phyloP scores from a whole-genome alignment of 2,113 vertebrate species.

The Apteryx owenii region DNA sequence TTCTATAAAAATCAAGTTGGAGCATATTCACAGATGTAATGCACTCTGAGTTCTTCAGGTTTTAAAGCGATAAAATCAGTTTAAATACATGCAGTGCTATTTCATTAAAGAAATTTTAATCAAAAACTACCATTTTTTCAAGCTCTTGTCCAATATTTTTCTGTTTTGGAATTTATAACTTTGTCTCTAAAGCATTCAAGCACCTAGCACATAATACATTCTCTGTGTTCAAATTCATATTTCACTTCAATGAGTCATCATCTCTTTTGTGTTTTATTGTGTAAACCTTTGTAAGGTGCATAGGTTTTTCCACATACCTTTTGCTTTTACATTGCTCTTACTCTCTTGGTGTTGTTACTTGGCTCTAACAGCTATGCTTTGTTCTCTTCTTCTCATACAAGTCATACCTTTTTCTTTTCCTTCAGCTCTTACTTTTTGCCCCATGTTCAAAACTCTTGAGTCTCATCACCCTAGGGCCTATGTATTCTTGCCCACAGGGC shows the following conservation, averaged over 20 bases:
- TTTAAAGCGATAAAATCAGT: not conserved
- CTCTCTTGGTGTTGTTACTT: not conserved
- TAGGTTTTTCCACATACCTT: not conserved
- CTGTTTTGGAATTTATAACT: not conserved
- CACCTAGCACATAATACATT: not conserved
- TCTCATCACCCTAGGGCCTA: not conserved
- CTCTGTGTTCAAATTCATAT: not conserved
- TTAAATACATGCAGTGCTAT: not conserved
- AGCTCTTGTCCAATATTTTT: not conserved
- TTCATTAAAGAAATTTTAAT: not conserved
- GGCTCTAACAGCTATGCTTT: not conserved
- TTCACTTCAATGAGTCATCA: not conserved
- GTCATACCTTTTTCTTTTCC: not conserved
- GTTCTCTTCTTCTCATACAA: not conserved
- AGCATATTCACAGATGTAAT: not conserved
- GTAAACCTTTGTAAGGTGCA: not conserved
- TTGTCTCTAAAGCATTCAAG: not conserved
- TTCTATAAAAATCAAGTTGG: not conserved
- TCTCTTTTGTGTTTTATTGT: accelerated
- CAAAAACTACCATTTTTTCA: accelerated
- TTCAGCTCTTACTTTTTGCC: not conserved
- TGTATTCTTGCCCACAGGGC: not conserved
- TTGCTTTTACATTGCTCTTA: not conserved
- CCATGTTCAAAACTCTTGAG: not conserved
- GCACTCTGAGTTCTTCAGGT: not conserved